Base-by-base conservation (phyloP, 2,113 vertebrate genomes). In the Psilopogon haemacephalus region DNA sequence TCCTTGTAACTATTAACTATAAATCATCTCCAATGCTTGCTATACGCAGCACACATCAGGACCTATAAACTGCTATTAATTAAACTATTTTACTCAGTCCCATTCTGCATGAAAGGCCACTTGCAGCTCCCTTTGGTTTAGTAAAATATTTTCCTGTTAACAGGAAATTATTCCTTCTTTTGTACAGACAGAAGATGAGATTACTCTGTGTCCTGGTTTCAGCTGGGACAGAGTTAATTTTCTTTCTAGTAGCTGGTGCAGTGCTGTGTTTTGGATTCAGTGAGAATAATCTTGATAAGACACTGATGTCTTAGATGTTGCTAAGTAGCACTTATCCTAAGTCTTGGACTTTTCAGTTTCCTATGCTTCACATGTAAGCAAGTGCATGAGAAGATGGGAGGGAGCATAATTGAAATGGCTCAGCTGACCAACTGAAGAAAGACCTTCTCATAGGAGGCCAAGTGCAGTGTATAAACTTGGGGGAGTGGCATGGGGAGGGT, bases 91-190 rank as follows among this genome's bases (percentile, higher is more conserved):
- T 84, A 11, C 32, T 28, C 54, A 67, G 59, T 64, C 26, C 18
- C 16, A 32, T 84, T 88, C 54, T 55, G 17, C 55, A 56, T 62
- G 54, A 75, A 88, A 72, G 40, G 54, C n/a, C 63, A 52, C 44
- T 91, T 26, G 15, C 60, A 90, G 64, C n/a, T 92, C 54, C 48
- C n/a, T 93, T 20, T 5, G 2, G n/a, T 78, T 78, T 44, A 84
- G 72, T 56, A 75, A 81, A 90, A 93, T 71, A 84, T 86, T 82
- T 33, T 81, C 50, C 50, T 84, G 44, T 88, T 67, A 93, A 81
- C 35, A 81, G 76, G 74, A 93, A 92, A 90, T 92, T 90, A 79
- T 93, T 94, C 27, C 38, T 44, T 20, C 30, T 88, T 93, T 88
- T 84, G 18, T 86, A 28, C 3, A 69, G 17, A 56, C 35, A 75